phyloP scores from a whole-genome alignment of 2,888 invertebrate species.

The Apodemia duryi region DNA sequence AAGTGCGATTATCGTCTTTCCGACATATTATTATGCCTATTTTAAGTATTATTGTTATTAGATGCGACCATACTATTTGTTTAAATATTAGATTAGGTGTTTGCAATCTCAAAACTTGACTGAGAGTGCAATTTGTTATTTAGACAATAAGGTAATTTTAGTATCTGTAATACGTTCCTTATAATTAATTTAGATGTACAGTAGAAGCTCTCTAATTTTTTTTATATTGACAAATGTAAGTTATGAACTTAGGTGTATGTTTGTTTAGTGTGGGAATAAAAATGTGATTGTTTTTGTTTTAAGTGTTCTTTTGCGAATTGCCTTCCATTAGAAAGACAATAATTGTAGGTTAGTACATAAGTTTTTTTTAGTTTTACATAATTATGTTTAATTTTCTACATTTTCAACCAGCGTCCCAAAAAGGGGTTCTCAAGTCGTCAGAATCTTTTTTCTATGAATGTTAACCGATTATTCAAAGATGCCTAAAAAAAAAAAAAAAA shows the following conservation, averaged over 20 bases:
- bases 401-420: no score
- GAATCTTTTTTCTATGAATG: no score
- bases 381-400: no score
- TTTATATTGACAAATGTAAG: not conserved
- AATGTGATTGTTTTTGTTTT: not conserved
- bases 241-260: not conserved
- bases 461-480: no score
- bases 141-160: not conserved
- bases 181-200: not conserved
- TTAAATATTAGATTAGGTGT: not conserved
- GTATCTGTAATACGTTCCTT: not conserved
- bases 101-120: not conserved
- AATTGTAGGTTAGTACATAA: not conserved
- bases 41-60: not conserved
- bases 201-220: not conserved
- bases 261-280: slow-evolving; percentile 7
- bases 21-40: not conserved
- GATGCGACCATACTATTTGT: not conserved
- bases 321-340: slow-evolving; percentile 3
- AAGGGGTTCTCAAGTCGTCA: no score
- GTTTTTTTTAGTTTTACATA: not conserved
- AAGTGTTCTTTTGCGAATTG: not conserved
- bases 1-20: not conserved
- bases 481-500: no score
- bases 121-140: not conserved